Percentiles rank a stretch among this genome's conserved stretches.
These are phyloP conservation scores for Lasioglossum pauxillum DNA, from an alignment of 2,888 invertebrate species.

Conservation along the genomic window DNA sequence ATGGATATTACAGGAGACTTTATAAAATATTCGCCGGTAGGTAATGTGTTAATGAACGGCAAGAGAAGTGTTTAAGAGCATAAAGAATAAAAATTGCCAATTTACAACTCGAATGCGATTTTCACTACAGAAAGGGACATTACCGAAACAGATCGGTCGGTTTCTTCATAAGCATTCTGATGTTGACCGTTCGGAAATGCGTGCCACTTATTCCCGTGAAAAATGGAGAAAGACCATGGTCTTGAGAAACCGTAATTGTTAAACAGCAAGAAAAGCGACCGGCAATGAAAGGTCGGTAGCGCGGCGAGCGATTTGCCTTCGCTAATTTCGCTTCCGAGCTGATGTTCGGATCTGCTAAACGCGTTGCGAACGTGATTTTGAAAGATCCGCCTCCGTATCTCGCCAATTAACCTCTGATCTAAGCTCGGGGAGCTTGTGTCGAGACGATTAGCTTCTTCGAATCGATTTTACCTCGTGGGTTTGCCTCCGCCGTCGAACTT, in stretches of 20 bases:
- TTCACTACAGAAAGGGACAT: not conserved
- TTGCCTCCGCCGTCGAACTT: not conserved
- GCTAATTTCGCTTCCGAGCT: conserved; percentile 53
- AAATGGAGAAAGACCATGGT: not conserved
- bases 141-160: not conserved
- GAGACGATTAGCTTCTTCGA: conserved; percentile 7
- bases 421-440: not conserved
- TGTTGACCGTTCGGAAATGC: not conserved
- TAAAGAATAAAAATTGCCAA: not conserved
- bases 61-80: not conserved
- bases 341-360: conserved; percentile 33
- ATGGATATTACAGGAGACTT: no score
- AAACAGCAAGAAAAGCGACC: conserved; percentile 26
- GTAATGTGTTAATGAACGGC: no score
- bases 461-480: not conserved
- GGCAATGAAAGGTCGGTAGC: conserved; percentile 48
- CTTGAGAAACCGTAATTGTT: conserved; percentile 19
- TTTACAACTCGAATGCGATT: not conserved
- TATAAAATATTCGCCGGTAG: no score
- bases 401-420: conserved; percentile 35
- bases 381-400: conserved; percentile 27
- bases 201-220: conserved; percentile 3
- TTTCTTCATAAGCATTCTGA: not conserved
- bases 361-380: conserved; percentile 43
- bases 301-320: conserved; percentile 31